Conservation (phyloP, 2,113 vertebrate genomes). For the Salminus brasiliensis region DNA sequence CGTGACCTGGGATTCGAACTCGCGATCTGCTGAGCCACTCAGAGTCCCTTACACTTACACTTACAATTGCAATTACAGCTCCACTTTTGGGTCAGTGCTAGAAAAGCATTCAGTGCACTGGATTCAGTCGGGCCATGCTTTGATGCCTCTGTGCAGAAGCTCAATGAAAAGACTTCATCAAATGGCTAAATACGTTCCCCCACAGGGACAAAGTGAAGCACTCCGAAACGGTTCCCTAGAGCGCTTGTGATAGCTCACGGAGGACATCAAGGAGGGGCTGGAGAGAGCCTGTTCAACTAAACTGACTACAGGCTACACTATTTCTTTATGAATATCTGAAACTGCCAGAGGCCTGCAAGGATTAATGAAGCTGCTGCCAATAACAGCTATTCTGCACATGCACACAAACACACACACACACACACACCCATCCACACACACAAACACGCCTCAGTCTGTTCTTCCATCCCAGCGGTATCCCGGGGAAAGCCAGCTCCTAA, state of each 20-base stretch:
- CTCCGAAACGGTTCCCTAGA: not conserved
- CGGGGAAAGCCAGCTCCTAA: constrained; percentile 49
- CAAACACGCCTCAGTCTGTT: constrained; percentile 10
- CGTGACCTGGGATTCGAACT: no score
- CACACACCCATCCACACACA: constrained; percentile 13
- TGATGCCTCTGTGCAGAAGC: not conserved
- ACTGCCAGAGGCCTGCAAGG: constrained; percentile 25
- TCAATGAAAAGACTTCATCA: constrained; percentile 2
- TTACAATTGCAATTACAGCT: no score
- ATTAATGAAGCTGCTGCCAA: constrained; percentile 45
- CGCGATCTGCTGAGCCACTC: no score
- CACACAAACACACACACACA: constrained; percentile 30
- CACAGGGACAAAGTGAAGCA: not conserved
- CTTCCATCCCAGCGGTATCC: constrained; percentile 37
- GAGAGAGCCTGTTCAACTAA: constrained; percentile 1
- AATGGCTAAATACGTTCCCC: not conserved
- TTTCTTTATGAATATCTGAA: constrained; percentile 37
- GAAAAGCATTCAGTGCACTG: not conserved
- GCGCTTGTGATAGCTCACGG: not conserved
- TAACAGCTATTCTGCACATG: constrained; percentile 8
- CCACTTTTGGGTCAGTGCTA: not conserved
- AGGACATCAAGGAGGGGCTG: not conserved
- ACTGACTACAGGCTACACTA: constrained; percentile 13
- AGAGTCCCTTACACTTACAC: no score
- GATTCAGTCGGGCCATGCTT: not conserved